phyloP scores from a whole-genome alignment of 2,888 invertebrate genomes.

The Callinectes sapidus region DNA sequence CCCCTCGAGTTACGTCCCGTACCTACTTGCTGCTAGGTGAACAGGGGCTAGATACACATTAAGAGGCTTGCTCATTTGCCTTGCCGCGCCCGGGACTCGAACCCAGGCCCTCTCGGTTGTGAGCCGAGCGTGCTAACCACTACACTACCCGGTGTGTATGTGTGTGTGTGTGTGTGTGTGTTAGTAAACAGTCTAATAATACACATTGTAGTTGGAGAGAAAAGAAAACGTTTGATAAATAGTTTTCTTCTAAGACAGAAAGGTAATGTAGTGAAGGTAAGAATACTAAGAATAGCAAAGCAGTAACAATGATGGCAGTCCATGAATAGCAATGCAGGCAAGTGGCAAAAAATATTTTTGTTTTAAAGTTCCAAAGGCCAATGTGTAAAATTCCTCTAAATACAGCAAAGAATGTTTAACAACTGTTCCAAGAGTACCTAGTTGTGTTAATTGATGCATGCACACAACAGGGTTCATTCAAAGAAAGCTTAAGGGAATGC shows the following conservation, averaged over 20 bases:
- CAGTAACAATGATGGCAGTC: background rate
- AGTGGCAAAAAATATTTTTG: background rate
- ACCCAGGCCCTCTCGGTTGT: no score
- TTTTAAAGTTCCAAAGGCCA: background rate
- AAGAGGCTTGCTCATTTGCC: no score
- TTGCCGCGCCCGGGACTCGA: no score
- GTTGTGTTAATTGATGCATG: background rate
- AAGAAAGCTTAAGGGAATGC: background rate
- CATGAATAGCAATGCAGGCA: background rate
- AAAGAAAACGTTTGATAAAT: no score
- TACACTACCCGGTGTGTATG: no score
- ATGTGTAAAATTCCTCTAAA: background rate
- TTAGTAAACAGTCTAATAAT: no score
- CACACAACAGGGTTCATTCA: background rate
- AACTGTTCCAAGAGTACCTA: background rate
- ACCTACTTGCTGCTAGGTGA: no score
- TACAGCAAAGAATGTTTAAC: background rate
- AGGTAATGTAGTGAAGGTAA: background rate
- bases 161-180: no score
- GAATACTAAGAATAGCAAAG: background rate
- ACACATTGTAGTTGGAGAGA: no score
- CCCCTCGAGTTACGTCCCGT: no score
- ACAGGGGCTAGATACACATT: no score
- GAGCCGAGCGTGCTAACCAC: no score
- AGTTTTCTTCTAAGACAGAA: background rate